phyloP scores from a whole-genome alignment of 2,888 invertebrate genomes.

The Nomada goodeniana region DNA sequence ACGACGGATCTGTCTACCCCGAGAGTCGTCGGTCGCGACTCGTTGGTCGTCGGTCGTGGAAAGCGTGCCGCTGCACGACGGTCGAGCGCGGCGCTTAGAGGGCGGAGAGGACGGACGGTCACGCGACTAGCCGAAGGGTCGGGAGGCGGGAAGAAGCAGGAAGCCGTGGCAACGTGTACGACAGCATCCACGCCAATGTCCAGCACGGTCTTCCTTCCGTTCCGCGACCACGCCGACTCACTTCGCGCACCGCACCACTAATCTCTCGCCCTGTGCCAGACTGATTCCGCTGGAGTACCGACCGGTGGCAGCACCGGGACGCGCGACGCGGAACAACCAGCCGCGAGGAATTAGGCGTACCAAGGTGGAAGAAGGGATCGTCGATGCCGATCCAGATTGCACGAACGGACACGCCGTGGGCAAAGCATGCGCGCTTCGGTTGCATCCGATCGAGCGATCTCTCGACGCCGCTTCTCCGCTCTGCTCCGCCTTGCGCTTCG shows the following conservation, averaged over 20 bases:
- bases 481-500: neutral
- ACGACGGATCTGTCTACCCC: neutral
- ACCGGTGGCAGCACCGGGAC: slow-evolving; percentile 65
- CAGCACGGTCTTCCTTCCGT: slow-evolving; percentile 66
- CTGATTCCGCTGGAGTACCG: slow-evolving; percentile 48
- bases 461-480: neutral
- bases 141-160: slow-evolving; percentile 10
- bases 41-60: neutral
- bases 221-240: slow-evolving; percentile 70
- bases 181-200: slow-evolving; percentile 62
- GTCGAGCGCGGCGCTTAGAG: neutral
- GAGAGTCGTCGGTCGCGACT: too few relatives aligned
- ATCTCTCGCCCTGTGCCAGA: slow-evolving; percentile 31
- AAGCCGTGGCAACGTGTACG: slow-evolving; percentile 64
- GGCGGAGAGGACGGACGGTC: too few relatives aligned
- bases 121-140: too few relatives aligned
- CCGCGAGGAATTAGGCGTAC: slow-evolving; percentile 27
- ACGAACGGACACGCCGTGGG: neutral
- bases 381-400: slow-evolving; percentile 31
- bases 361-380: slow-evolving; percentile 5
- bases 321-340: slow-evolving; percentile 29
- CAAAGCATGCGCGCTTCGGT: neutral
- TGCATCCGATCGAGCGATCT: slow-evolving; percentile 20
- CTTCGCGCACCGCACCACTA: slow-evolving; percentile 43
- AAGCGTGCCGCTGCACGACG: neutral